Base-by-base conservation (phyloP, 30 jellyfish, hydroid and myxozoan genomes). In the Phacellophora camtschatica region DNA sequence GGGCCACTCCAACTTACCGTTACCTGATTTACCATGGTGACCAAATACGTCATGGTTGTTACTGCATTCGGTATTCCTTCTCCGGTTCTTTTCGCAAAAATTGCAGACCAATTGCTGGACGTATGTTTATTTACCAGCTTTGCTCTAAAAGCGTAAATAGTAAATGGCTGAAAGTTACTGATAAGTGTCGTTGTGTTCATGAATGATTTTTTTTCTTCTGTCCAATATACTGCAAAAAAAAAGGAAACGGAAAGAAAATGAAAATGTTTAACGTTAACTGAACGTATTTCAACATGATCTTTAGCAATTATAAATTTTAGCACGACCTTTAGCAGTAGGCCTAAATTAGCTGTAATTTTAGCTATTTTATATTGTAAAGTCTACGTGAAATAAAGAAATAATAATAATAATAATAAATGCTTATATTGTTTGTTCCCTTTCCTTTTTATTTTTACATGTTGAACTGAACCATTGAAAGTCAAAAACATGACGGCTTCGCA, bases 21-120 rank as follows among this genome's bases (percentile, higher is more conserved):
- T 11, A 22, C 84, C 27, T 25, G 9, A 58, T 8, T 23, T 3
- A 53, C 3, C 3, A 23, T 27, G 16, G 9, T 45, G 35, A n/a
- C 68, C n/a, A 18, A n/a, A n/a, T 55, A 29, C 39, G 39, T 48
- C 12, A 83, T 69, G 23, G 37, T 27, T 35, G 56, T 27, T 4
- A 83, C 71, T 37, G 74, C 81, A 41, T 82, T 55, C 11, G 95
- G 95, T 37, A 46, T 43, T 10, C 95, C 95, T 34, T 59, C 84
- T 12, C 37, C 54, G 33, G 95, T 83, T 16, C 8, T 4, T 2
- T 55, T 24, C 39, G 24, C 29, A 24, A 33, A 23, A 25, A 37
- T 28, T n/a, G 28, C 65, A 6, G 95, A 65, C 95, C 95, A 83
- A 28, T 58, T 33, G 15, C 95, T 82, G 35, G 19, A 6, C 19